Evolutionary conservation across 1,140 invertebrate genomes (phyloP).

Genomic region (Saccostrea glomerata): DNA sequence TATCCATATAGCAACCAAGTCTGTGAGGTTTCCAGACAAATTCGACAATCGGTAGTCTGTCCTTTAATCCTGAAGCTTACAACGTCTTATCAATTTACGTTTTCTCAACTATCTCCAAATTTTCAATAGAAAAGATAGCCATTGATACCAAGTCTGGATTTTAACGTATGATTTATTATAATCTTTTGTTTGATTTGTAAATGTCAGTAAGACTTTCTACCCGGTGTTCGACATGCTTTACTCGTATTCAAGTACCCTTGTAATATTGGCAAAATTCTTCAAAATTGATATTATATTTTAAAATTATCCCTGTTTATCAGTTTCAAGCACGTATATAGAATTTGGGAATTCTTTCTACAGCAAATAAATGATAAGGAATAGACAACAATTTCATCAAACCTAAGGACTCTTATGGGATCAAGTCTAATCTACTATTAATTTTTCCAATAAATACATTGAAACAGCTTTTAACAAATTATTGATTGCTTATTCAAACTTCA

Average conservation of each 20-base stretch:
- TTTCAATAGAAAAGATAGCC: constrained; percentile 44
- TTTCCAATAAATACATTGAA: constrained; percentile 38
- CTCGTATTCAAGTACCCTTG: constrained; percentile 41
- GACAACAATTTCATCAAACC: constrained; percentile 25
- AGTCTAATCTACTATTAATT: constrained; percentile 34
- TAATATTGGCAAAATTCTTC: not conserved
- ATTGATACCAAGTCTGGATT: constrained; percentile 40
- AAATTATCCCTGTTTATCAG: constrained; percentile 37
- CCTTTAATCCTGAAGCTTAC: constrained; percentile 39
- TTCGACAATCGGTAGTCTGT: constrained; percentile 13
- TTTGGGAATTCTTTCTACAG: constrained; percentile 28
- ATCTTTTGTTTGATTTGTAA: constrained; percentile 46
- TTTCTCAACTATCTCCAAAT: constrained; percentile 46
- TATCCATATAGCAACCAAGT: constrained; percentile 46
- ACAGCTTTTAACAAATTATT: constrained; percentile 5
- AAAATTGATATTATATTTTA: constrained; percentile 45
- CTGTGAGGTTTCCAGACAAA: constrained; percentile 34
- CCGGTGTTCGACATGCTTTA: constrained; percentile 39
- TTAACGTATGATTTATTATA: constrained; percentile 44
- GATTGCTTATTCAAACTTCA: constrained; percentile 34
- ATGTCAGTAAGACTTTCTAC: constrained; percentile 52
- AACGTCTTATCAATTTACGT: constrained; percentile 45
- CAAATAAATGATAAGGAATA: constrained; percentile 33
- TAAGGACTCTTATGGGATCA: constrained; percentile 24
- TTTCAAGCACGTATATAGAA: constrained; percentile 35